Evolutionary conservation across 2,888 invertebrate species (phyloP).

Genomic region (Microplitis manilae): DNA sequence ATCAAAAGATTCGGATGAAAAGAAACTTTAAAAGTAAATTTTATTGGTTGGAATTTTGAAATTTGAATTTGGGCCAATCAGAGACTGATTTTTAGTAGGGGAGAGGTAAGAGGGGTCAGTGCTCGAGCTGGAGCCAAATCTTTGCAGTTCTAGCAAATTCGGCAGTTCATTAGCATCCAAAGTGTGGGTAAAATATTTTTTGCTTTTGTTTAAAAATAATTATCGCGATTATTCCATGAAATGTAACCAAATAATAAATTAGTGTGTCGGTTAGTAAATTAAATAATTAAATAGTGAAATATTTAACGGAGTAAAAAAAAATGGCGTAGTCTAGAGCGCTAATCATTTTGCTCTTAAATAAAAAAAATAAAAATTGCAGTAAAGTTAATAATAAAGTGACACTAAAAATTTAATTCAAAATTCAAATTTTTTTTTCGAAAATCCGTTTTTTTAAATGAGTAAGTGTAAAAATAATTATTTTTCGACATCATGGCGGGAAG

Average conservation of each 20-base stretch:
- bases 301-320: too few species aligned
- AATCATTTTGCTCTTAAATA: too few species aligned
- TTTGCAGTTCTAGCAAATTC: neutral
- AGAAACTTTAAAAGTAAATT: neutral
- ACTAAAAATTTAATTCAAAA: too few species aligned
- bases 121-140: too few species aligned
- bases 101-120: too few species aligned
- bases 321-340: too few species aligned
- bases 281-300: neutral
- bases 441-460: too few species aligned
- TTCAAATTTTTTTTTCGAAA: too few species aligned
- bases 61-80: neutral
- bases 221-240: neutral
- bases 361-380: too few species aligned
- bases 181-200: neutral
- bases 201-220: neutral
- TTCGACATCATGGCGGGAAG: too few species aligned
- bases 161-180: neutral
- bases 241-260: neutral
- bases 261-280: neutral
- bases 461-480: too few species aligned
- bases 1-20: neutral
- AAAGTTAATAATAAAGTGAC: too few species aligned
- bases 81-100: neutral
- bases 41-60: neutral